Conservation (phyloP, 2,113 vertebrate species). For the Noctilio leporinus region DNA sequence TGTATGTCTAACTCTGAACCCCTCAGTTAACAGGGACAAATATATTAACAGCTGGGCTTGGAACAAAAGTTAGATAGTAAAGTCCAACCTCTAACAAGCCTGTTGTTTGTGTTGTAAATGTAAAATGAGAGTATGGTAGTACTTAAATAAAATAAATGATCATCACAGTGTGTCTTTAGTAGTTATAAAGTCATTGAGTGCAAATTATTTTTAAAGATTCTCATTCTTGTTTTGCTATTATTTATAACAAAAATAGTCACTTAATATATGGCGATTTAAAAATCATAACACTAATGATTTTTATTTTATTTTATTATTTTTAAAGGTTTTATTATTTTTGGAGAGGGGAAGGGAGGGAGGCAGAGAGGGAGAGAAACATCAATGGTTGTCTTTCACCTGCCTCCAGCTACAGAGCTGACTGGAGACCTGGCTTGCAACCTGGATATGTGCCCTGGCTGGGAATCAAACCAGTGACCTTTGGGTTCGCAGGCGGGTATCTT, state of each 20-base stretch:
- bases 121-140: not conserved
- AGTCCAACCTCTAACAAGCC: not conserved
- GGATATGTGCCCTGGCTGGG: too few species aligned
- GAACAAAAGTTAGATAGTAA: not conserved
- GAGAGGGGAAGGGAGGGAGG: too few species aligned
- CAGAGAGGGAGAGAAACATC: too few species aligned
- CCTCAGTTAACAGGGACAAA: not conserved
- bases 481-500: too few species aligned
- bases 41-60: not conserved
- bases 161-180: not conserved
- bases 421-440: too few species aligned
- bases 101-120: not conserved
- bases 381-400: too few species aligned
- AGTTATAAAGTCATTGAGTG: not conserved
- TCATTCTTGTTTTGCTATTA: not conserved
- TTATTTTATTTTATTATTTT: too few species aligned
- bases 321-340: too few species aligned
- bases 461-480: too few species aligned
- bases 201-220: not conserved
- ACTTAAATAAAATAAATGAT: not conserved
- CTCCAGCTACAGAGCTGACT: too few species aligned
- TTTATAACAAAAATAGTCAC: not conserved
- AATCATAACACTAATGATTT: not conserved
- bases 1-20: not conserved
- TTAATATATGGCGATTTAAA: not conserved